A percentile compares a stretch with the other conserved stretches of the same genome.
phyloP scores from a whole-genome alignment of 2,888 invertebrate species.

The Trisateles emortualis region DNA sequence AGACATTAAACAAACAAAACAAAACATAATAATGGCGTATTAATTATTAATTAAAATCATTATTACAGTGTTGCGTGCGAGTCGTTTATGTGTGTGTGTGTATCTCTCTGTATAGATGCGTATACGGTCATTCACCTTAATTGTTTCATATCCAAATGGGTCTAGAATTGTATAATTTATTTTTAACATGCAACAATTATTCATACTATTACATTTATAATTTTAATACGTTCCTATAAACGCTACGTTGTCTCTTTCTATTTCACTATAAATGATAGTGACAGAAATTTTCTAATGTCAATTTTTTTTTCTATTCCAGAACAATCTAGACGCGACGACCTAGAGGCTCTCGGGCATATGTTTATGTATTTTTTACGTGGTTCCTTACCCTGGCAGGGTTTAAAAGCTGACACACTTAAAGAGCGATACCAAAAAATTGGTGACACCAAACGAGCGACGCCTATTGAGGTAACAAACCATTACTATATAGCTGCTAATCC shows the following conservation, averaged over 20 bases:
- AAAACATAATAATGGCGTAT: no score
- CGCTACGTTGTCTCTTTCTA: constrained; percentile 12
- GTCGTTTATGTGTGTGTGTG: no score
- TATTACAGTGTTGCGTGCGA: no score
- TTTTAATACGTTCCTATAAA: no score
- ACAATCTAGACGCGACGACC: constrained; percentile 99
- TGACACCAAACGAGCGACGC: constrained; percentile 99
- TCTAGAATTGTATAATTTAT: constrained; percentile 40
- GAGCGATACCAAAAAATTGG: constrained; percentile 99
- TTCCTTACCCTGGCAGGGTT: constrained; percentile 99
- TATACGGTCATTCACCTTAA: constrained; percentile 16
- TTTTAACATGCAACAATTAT: constrained; percentile 39
- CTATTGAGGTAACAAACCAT: constrained; percentile 93
- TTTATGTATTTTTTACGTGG: constrained; percentile 99
- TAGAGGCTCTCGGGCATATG: constrained; percentile 99
- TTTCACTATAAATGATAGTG: neutral
- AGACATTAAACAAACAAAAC: no score
- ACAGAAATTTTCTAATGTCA: constrained; percentile 15
- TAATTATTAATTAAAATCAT: no score
- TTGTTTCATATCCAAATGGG: constrained; percentile 20
- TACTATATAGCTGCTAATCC: neutral
- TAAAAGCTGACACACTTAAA: constrained; percentile 99
- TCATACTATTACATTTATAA: neutral
- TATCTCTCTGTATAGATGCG: no score
- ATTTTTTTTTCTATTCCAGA: constrained; percentile 87